These are phyloP conservation scores for Mionectes macconnelli DNA, from an alignment of 2,113 vertebrate species.

Conservation along the genomic window DNA sequence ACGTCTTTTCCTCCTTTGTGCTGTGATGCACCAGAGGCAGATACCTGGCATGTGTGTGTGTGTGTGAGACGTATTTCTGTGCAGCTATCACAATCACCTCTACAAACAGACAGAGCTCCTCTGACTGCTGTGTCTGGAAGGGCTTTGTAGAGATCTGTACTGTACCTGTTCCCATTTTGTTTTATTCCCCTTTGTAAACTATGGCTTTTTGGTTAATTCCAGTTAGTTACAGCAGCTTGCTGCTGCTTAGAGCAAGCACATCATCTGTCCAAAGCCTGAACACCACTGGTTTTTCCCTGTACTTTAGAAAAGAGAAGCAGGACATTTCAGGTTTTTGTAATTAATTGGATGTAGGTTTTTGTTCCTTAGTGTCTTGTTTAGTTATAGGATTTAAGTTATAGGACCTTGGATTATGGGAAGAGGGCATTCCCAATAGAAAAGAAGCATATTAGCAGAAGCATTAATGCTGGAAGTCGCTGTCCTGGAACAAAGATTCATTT, in stretches of 20 bases:
- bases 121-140: neutral
- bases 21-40: neutral
- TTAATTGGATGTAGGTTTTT: neutral
- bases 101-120: neutral
- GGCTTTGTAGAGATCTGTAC: neutral
- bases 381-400: neutral
- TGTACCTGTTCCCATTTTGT: neutral
- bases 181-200: neutral
- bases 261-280: neutral
- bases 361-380: conserved; percentile 12
- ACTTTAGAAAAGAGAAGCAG: neutral
- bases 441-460: neutral
- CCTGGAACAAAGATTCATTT: conserved; percentile 57
- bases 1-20: neutral
- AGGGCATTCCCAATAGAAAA: conserved; percentile 9
- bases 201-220: neutral
- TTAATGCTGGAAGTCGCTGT: conserved; percentile 22
- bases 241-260: neutral
- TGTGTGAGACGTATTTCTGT: neutral
- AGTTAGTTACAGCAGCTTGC: neutral
- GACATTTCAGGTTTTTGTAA: neutral
- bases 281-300: neutral
- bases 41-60: neutral
- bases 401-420: conserved; percentile 33
- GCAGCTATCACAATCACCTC: neutral